These are phyloP conservation scores for Crotalus helleri DNA, from an alignment of 2,113 vertebrate genomes.

Conservation along the genomic window DNA sequence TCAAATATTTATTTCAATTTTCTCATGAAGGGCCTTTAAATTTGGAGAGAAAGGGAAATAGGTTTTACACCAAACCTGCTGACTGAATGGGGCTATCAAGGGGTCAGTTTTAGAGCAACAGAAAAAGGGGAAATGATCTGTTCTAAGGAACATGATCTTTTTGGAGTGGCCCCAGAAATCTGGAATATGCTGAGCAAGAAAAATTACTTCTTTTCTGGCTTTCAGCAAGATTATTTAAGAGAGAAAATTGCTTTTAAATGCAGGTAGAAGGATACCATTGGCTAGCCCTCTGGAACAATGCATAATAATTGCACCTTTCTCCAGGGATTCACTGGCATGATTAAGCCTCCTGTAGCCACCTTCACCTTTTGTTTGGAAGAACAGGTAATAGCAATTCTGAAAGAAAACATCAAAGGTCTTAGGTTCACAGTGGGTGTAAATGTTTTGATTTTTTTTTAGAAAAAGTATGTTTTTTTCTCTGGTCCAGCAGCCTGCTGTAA, in stretches of 20 bases:
- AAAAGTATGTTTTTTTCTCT: neutral
- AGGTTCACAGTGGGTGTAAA: neutral
- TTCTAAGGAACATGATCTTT: neutral
- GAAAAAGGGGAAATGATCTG: neutral
- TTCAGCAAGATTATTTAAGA: slow-evolving; percentile 59
- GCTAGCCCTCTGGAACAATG: slow-evolving; percentile 40
- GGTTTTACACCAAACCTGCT: neutral
- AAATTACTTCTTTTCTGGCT: neutral
- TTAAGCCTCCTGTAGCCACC: neutral
- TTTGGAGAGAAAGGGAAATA: too few relatives aligned
- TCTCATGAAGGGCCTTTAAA: too few relatives aligned
- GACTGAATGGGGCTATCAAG: neutral
- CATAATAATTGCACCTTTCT: slow-evolving; percentile 28
- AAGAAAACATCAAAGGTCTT: neutral
- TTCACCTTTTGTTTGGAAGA: neutral
- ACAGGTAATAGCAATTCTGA: slow-evolving; percentile 1
- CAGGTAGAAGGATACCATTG: slow-evolving; percentile 55
- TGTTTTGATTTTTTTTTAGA: neutral
- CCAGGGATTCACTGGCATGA: slow-evolving; percentile 2
- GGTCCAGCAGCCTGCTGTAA: slow-evolving; percentile 4
- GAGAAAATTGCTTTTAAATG: slow-evolving; percentile 67
- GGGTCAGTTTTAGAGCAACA: neutral
- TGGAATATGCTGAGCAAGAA: neutral
- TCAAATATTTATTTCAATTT: too few relatives aligned
- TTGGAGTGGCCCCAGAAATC: neutral